Conservation (phyloP, 2,888 invertebrate species). For the Sussaba pulchella region DNA sequence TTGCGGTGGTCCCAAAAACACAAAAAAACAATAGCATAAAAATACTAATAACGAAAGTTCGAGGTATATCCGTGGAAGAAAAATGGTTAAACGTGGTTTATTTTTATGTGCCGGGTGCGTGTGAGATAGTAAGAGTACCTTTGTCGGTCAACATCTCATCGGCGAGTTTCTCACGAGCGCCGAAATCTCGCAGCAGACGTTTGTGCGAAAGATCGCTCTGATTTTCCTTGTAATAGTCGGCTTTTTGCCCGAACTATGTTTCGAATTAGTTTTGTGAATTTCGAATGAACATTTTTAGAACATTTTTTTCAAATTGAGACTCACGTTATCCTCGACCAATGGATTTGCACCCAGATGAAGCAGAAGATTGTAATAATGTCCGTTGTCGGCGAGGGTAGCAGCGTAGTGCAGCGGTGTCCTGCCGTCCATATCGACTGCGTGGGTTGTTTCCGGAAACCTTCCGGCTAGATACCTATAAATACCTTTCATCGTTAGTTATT, state of each 20-base stretch:
- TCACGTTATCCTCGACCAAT: conserved; percentile 93
- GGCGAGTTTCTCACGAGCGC: conserved; percentile 88
- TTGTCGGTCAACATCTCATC: conserved; percentile 91
- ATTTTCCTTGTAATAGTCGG: conserved; percentile 91
- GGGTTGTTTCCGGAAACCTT: conserved; percentile 94
- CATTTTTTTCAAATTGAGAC: conserved; percentile 71
- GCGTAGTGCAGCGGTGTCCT: conserved; percentile 96
- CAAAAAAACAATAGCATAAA: neutral
- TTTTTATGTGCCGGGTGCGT: conserved; percentile 14
- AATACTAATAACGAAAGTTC: neutral
- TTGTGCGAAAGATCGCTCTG: conserved; percentile 89
- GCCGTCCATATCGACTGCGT: conserved; percentile 91
- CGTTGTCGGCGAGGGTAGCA: conserved; percentile 93
- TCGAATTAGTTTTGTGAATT: neutral
- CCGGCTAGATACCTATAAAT: conserved; percentile 87
- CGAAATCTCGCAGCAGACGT: conserved; percentile 89
- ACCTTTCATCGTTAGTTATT: too few relatives aligned
- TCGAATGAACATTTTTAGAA: neutral
- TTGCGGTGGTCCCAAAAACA: neutral
- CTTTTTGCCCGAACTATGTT: conserved; percentile 90
- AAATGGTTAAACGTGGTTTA: too few relatives aligned
- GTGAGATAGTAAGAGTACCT: conserved; percentile 86
- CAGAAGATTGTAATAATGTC: conserved; percentile 94
- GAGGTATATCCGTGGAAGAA: too few relatives aligned
- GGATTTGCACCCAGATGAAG: conserved; percentile 95